Base-by-base conservation (phyloP, 2,888 invertebrate species). In the Julus scandinavius region DNA sequence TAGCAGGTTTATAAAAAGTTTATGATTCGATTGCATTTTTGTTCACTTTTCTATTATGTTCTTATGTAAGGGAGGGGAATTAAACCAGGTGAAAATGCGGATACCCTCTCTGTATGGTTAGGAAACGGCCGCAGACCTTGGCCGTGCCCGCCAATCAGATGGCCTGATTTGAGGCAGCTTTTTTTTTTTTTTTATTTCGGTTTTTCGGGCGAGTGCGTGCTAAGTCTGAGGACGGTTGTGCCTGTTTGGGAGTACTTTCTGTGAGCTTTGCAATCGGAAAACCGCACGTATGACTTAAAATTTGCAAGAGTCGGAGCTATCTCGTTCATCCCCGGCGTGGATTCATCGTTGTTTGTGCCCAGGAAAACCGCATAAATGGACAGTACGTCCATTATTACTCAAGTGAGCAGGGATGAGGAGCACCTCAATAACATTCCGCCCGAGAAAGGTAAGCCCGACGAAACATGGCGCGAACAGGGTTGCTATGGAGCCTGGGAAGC, bases 341-440 rank as follows among this genome's bases (percentile, higher is more conserved):
- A 17, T 84, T 38, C 15, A 38, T 41, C 5, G 9, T 41, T 7
- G 85, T 41, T 41, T 15, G 85, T 85, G 85, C 13, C 85, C 85
- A 38, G 45, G 40, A 41, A 45, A 87, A 20, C 58, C 49, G 40
- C 45, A 13, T 94, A 94, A 95, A 97, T 97, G 98, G 98, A 98
- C 97, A 97, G 97, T 95, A 96, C 97, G 96, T 98, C 97, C 96
- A 97, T 98, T 95, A 98, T 98, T 94, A 97, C 97, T 94, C 97
- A 97, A 95, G 98, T 97, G 95, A 96, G 96, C 94, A 96, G 97
- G 95, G 97, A 98, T 95, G 97, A 97, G 95, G 97, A 97, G 94
- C 96, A 96, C 94, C 95, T 97, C 94, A 97, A 96, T 94, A 96
- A 95, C 94, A 96, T 95, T 95, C 95, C 96, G 94, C 94, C 95